These are phyloP conservation scores for Salvelinus namaycush DNA, from an alignment of 2,113 vertebrate species.

Conservation along the genomic window DNA sequence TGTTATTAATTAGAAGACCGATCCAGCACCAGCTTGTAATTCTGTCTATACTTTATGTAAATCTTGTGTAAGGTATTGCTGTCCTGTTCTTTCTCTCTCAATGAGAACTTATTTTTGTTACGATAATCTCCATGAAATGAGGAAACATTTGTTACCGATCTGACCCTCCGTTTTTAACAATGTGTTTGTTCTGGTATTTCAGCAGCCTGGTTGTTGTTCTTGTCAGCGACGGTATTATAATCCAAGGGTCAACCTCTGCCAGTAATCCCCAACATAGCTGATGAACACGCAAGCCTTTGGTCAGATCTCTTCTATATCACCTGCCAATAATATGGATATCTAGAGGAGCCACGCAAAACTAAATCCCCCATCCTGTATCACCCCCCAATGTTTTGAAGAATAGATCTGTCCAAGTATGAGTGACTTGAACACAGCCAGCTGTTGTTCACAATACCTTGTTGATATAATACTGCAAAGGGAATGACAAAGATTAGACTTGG, in stretches of 20 bases:
- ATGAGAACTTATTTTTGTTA: not conserved
- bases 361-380: not conserved
- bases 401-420: no score
- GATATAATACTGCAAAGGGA: no score
- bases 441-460: no score
- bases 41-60: constrained; percentile 42
- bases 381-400: no score
- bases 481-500: no score
- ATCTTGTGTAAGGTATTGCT: not conserved
- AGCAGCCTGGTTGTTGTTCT: not conserved
- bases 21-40: not conserved
- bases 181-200: not conserved
- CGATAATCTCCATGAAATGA: not conserved
- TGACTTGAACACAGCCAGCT: no score
- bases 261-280: not conserved
- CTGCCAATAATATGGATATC: not conserved
- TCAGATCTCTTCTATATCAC: not conserved
- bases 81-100: not conserved
- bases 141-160: not conserved
- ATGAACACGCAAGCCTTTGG: not conserved
- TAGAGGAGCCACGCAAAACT: not conserved
- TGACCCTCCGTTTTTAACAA: not conserved
- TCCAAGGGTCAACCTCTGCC: not conserved
- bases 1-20: no score
- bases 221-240: not conserved